Evolutionary conservation across 2,888 invertebrate species (phyloP).

Genomic region (Drosophila algonquin): DNA sequence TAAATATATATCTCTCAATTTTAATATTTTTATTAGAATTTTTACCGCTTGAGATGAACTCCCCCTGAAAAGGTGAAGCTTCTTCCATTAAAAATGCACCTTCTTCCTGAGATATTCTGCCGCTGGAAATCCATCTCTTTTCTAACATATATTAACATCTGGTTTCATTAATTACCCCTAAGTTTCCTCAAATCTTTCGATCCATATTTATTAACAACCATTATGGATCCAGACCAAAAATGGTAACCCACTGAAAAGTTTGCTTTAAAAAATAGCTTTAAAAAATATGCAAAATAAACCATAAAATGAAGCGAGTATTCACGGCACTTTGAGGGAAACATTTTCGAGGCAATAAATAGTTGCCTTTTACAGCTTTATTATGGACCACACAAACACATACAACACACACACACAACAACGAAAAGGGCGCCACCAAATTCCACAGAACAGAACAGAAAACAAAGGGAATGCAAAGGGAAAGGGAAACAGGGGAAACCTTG

Average conservation of each 20-base stretch:
- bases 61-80: too few relatives aligned
- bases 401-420: not conserved
- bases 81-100: too few relatives aligned
- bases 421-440: slow-evolving; percentile 3
- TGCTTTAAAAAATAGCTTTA: slow-evolving; percentile 12
- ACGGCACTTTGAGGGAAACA: slow-evolving; percentile 55
- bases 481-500: slow-evolving; percentile 28
- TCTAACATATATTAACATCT: not conserved
- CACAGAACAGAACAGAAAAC: not conserved
- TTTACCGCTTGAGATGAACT: too few relatives aligned
- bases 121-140: not conserved
- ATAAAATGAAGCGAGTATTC: slow-evolving; percentile 40
- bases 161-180: not conserved
- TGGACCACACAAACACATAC: slow-evolving; percentile 34
- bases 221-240: not conserved
- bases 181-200: not conserved
- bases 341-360: slow-evolving; percentile 63
- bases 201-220: slow-evolving; percentile 3
- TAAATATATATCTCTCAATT: too few relatives aligned
- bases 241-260: slow-evolving; percentile 5
- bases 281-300: slow-evolving; percentile 4
- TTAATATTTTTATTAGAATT: too few relatives aligned
- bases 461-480: not conserved
- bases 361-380: slow-evolving; percentile 68
- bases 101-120: not conserved